Percentiles rank a stretch among this genome's conserved stretches.
Evolutionary conservation across 2,888 invertebrate species (phyloP).

Genomic region (Teleiodes luculella): DNA sequence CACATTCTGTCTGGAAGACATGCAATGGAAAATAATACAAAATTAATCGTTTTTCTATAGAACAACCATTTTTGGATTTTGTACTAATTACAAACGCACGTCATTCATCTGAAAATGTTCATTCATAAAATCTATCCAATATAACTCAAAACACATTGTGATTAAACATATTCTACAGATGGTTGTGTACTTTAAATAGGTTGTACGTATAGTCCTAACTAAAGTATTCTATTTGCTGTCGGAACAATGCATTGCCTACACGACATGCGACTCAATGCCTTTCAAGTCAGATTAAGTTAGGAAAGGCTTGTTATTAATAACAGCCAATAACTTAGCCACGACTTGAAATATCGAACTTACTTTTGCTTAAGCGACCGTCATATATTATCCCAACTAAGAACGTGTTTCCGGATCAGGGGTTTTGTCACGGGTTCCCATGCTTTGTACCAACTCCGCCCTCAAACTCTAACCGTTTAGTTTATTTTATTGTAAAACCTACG

Average conservation of each 20-base stretch:
- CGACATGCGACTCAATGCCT: slow-evolving; percentile 68
- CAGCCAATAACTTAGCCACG: slow-evolving; percentile 70
- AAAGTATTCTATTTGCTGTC: slow-evolving; percentile 55
- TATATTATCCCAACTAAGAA: slow-evolving; percentile 70
- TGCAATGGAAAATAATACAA: too few relatives aligned
- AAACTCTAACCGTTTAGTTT: background rate
- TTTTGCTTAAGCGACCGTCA: slow-evolving; percentile 73
- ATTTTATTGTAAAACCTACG: slow-evolving; percentile 1
- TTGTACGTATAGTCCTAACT: slow-evolving; percentile 24
- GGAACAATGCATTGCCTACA: slow-evolving; percentile 64
- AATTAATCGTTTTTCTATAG: too few relatives aligned
- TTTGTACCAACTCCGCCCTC: background rate
- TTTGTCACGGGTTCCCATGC: slow-evolving; percentile 38
- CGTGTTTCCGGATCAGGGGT: slow-evolving; percentile 71
- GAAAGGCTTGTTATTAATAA: slow-evolving; percentile 75
- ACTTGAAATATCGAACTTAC: slow-evolving; percentile 74
- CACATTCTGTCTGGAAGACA: too few relatives aligned
- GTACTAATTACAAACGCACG: too few relatives aligned
- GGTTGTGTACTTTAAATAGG: slow-evolving; percentile 9
- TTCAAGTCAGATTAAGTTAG: slow-evolving; percentile 76
- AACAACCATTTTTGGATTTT: too few relatives aligned
- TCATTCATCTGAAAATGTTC: too few relatives aligned
- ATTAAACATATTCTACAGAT: background rate
- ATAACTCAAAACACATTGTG: background rate
- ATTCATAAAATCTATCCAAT: background rate